A percentile compares a stretch with the other conserved stretches of the same genome.
These are phyloP conservation scores for Acrocephalus scirpaceus DNA, from an alignment of 2,797 vertebrate species.

Conservation along the genomic window DNA sequence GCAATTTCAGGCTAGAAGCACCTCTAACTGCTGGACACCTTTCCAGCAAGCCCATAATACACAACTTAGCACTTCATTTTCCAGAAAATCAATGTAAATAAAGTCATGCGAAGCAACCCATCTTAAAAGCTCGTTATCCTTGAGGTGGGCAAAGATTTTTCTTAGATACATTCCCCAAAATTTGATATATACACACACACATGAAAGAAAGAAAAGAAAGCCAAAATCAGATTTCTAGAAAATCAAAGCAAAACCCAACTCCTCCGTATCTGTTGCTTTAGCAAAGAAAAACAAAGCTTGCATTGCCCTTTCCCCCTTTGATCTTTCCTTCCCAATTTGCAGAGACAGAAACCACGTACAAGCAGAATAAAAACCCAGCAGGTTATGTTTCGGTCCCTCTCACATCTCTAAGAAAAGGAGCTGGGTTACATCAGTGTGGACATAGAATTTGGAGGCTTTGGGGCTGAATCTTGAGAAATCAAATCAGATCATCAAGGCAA, in stretches of 20 bases:
- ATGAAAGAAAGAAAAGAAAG: background rate
- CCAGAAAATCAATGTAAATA: slow-evolving; percentile 71
- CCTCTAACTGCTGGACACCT: slow-evolving; percentile 31
- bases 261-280: slow-evolving; percentile 7
- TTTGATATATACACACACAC: background rate
- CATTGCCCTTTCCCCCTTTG: background rate
- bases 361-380: background rate
- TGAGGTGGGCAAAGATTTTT: slow-evolving; percentile 31
- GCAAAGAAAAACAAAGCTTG: slow-evolving; percentile 32
- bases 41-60: slow-evolving; percentile 22
- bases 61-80: slow-evolving; percentile 65
- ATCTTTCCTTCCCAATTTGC: slow-evolving; percentile 53
- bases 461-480: slow-evolving; percentile 48
- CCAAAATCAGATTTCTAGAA: background rate
- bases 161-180: background rate
- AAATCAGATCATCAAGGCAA: slow-evolving; percentile 48
- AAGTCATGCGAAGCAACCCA: slow-evolving; percentile 51
- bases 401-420: slow-evolving; percentile 24
- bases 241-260: slow-evolving; percentile 30
- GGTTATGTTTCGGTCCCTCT: background rate
- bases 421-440: slow-evolving; percentile 15
- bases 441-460: slow-evolving; percentile 35
- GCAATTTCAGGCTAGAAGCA: slow-evolving; percentile 27
- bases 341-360: slow-evolving; percentile 15
- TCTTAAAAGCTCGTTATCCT: slow-evolving; percentile 49